These are phyloP conservation scores for Nebria ingens DNA, from an alignment of 1,140 invertebrate species.

Conservation along the genomic window DNA sequence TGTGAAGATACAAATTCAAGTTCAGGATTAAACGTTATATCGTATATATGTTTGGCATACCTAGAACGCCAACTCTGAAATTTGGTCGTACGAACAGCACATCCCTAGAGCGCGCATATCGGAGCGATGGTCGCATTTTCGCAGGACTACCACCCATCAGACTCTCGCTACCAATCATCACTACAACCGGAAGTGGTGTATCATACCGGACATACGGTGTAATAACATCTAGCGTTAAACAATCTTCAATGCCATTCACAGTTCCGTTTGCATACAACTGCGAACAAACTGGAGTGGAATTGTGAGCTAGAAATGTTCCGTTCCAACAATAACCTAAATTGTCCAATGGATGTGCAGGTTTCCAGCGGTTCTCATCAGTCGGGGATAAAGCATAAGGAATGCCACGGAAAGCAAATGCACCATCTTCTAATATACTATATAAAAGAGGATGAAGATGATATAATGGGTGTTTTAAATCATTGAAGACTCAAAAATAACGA, in stretches of 20 bases:
- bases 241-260: conserved; percentile 62
- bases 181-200: conserved; percentile 65
- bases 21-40: conserved; percentile 1
- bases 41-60: neutral
- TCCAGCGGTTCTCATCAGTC: conserved; percentile 56
- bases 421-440: conserved; percentile 57
- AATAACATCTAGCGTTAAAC: conserved; percentile 67
- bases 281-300: conserved; percentile 50
- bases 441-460: conserved; percentile 16
- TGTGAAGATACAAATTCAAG: neutral
- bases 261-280: conserved; percentile 55
- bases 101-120: conserved; percentile 48
- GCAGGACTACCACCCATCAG: conserved; percentile 61
- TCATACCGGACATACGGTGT: conserved; percentile 62
- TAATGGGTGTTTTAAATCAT: conserved; percentile 14
- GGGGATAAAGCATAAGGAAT: conserved; percentile 81
- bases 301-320: conserved; percentile 57
- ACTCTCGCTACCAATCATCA: conserved; percentile 67
- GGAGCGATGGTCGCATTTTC: conserved; percentile 35
- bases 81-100: conserved; percentile 76
- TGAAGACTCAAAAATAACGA: too few relatives aligned
- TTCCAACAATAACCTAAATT: conserved; percentile 70
- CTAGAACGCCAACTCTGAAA: conserved; percentile 65
- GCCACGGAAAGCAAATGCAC: conserved; percentile 68
- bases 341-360: conserved; percentile 52